A percentile compares a stretch with the other conserved stretches of the same genome.
These are phyloP conservation scores for Choloepus didactylus DNA, from an alignment of 2,797 vertebrate genomes.

Conservation along the genomic window DNA sequence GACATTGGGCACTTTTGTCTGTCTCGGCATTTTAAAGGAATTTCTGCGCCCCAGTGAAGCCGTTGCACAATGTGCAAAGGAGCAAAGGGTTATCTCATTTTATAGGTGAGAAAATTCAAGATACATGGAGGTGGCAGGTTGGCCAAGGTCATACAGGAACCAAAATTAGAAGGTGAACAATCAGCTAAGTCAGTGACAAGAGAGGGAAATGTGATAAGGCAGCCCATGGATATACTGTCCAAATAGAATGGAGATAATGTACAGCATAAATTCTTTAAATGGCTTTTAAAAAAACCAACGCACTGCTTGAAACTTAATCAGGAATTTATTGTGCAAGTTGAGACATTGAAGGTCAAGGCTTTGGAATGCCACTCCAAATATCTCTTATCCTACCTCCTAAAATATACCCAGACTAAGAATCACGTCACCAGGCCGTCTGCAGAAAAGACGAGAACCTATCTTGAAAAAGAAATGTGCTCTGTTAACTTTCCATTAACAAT, in stretches of 20 bases:
- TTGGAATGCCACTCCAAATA: background rate
- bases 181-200: background rate
- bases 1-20: background rate
- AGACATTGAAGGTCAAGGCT: slow-evolving; percentile 1
- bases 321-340: background rate
- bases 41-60: background rate
- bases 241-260: background rate
- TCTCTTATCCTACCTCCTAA: background rate
- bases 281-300: background rate
- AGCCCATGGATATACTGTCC: background rate
- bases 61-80: background rate
- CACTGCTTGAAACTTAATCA: background rate
- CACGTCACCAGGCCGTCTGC: background rate
- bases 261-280: background rate
- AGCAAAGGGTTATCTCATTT: slow-evolving; percentile 20
- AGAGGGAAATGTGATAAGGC: background rate
- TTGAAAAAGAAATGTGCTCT: background rate
- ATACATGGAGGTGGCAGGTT: background rate
- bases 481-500: background rate
- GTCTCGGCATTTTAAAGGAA: background rate
- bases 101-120: slow-evolving; percentile 50
- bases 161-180: background rate
- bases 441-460: background rate
- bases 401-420: background rate
- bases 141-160: slow-evolving; percentile 2